These are phyloP conservation scores for Enteromius afrohamiltoni DNA, from an alignment of 2,797 vertebrate genomes.

Conservation along the genomic window DNA sequence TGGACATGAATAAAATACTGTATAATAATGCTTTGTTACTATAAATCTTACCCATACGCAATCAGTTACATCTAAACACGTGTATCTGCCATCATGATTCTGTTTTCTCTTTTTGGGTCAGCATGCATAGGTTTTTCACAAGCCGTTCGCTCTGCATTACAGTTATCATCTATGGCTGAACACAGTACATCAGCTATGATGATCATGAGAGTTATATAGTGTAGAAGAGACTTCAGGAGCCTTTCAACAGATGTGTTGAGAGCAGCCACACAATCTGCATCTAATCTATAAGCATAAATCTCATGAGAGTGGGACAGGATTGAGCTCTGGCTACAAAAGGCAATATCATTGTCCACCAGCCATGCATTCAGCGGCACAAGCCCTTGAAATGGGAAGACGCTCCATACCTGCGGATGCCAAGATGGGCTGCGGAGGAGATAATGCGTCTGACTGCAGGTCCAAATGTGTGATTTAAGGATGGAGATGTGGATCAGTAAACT, in stretches of 20 bases:
- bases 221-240: slow-evolving; percentile 48
- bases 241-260: slow-evolving; percentile 67
- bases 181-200: not conserved
- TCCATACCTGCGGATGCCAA: slow-evolving; percentile 12
- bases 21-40: not conserved
- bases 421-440: slow-evolving; percentile 28
- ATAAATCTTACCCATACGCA: not conserved
- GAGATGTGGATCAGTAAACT: slow-evolving; percentile 34
- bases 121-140: not conserved
- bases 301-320: slow-evolving; percentile 55
- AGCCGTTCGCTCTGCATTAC: not conserved
- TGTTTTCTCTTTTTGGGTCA: slow-evolving; percentile 8
- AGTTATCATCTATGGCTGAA: slow-evolving; percentile 6
- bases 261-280: slow-evolving; percentile 67
- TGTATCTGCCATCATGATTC: not conserved
- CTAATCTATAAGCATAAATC: slow-evolving; percentile 74
- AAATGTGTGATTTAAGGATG: slow-evolving; percentile 22
- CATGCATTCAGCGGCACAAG: slow-evolving; percentile 67
- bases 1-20: not conserved
- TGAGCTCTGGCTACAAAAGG: slow-evolving; percentile 59
- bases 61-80: not conserved
- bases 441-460: slow-evolving; percentile 29
- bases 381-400: slow-evolving; percentile 70
- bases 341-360: slow-evolving; percentile 73
- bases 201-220: slow-evolving; percentile 10